Conservation (phyloP, 2,797 vertebrate genomes). For the Sciurus vulgaris region DNA sequence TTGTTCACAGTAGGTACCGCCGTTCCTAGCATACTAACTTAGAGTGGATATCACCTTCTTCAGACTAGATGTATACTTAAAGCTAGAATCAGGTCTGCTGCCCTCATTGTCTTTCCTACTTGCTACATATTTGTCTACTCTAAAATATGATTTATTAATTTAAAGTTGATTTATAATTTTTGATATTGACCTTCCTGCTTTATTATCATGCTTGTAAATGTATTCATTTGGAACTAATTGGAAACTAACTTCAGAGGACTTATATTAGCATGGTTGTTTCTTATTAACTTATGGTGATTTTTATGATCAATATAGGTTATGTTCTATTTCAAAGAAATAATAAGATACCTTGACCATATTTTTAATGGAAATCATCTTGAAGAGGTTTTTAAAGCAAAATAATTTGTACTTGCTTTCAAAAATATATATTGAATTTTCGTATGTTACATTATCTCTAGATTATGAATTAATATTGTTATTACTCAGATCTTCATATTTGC, state of each 20-base stretch:
- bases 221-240: background rate
- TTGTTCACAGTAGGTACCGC: background rate
- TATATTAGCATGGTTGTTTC: background rate
- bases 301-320: background rate
- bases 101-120: background rate
- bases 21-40: background rate
- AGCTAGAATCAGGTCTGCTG: background rate
- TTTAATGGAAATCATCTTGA: background rate
- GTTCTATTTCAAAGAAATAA: background rate
- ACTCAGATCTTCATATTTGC: background rate
- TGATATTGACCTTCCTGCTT: background rate
- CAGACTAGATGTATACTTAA: background rate
- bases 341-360: background rate
- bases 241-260: background rate
- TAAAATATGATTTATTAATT: background rate
- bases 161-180: background rate
- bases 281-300: background rate
- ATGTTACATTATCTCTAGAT: background rate
- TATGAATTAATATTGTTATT: background rate
- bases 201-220: background rate
- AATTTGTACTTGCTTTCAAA: background rate
- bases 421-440: background rate
- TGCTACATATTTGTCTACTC: fast-evolving
- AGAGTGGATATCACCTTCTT: background rate
- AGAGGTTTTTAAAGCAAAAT: background rate